Percentiles rank a stretch among this genome's conserved stretches.
Evolutionary conservation across 2,797 vertebrate species (phyloP).

Genomic region (Meriones psammophilus): DNA sequence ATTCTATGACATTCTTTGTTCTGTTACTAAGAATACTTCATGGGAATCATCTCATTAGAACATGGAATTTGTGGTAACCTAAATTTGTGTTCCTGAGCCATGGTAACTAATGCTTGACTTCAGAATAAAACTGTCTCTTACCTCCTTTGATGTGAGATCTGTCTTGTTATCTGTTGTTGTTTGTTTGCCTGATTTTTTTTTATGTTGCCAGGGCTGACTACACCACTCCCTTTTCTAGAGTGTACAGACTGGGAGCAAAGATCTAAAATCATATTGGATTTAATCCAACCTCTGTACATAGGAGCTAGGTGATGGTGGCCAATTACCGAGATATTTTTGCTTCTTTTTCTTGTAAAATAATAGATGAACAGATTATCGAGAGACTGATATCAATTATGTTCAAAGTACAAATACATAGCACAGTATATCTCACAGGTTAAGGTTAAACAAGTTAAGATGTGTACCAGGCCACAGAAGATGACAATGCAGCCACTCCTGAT

Average conservation of each 20-base stretch:
- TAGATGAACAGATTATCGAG: constrained; percentile 14
- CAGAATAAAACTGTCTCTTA: neutral
- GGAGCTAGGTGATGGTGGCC: neutral
- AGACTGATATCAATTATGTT: constrained; percentile 13
- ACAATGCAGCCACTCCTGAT: too few relatives aligned
- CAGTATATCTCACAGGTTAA: neutral
- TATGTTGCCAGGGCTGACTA: neutral
- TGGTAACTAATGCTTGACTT: neutral
- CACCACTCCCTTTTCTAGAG: neutral
- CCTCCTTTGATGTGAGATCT: neutral
- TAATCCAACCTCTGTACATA: neutral
- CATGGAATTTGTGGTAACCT: neutral
- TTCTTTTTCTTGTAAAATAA: constrained; percentile 33
- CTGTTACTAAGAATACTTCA: neutral
- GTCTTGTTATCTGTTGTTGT: neutral
- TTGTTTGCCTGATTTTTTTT: neutral
- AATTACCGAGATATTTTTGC: neutral
- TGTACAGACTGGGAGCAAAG: neutral
- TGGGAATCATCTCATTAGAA: neutral
- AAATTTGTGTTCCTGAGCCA: neutral
- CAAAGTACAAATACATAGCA: neutral
- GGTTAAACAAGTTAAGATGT: constrained; percentile 26
- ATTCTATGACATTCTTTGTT: neutral
- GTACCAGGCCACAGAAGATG: neutral
- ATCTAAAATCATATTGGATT: neutral